Evolutionary conservation across 2,888 invertebrate genomes (phyloP), one percentile per base, ranked within the genome.

Genomic region (Scaptomyza caliginosa): DNA sequence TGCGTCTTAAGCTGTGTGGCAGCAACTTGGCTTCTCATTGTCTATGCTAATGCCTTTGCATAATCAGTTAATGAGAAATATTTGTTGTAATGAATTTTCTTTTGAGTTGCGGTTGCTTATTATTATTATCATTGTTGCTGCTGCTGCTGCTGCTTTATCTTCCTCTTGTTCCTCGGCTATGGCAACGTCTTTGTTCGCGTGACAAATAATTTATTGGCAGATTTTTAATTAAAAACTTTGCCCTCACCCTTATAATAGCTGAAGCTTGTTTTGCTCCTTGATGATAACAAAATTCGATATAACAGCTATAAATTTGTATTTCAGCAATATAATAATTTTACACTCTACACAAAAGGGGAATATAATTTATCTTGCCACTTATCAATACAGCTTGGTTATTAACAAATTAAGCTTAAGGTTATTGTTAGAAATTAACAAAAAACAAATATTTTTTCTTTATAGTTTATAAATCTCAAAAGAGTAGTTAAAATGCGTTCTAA

Each of bases 11-110:
- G 68, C 66, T 32, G 8, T 51, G 59, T 52, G 70, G 62, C 74
- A 50, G 62, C 67, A 38, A 67, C 54, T 69, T 63, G 50, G 72
- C 62, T 58, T 52, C 68, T 74, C 74, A 66, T 83, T 73, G 75
- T 80, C 78, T 81, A 59, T 77, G 78, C 78, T 78, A 78, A 78
- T 78, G 78, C 70, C 76, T 78, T 78, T 62, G 83, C 86, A 85
- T 84, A 84, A 84, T 84, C 83, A 84, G 83, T 84, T 84, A 84
- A 85, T 85, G 86, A 84, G 86, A 83, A 80, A 85, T 80, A 77
- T 80, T 83, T 82, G 83, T 85, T 74, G 86, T 85, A 79, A 74
- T 78, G 76, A 78, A 78, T 78, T 82, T 82, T 79, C 84, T 81
- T 77, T 80, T 74, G 80, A 69, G 73, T 57, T 73, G 73, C 28